Evolutionary conservation across 2,113 vertebrate genomes (phyloP).

Genomic region (Chrysemys picta): DNA sequence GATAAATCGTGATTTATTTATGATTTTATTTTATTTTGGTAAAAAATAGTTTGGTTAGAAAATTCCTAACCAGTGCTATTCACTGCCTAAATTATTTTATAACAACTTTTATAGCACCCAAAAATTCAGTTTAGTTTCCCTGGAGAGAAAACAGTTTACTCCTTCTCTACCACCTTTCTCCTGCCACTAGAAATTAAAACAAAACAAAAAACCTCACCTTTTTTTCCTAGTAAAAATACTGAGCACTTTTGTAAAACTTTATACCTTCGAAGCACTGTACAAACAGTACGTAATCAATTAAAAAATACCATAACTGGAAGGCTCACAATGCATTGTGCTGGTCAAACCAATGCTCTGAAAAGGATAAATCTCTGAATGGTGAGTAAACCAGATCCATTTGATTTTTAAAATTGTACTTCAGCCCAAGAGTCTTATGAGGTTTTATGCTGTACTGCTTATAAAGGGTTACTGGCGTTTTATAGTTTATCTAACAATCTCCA

Average conservation of each 20-base stretch:
- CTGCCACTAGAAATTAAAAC: background rate
- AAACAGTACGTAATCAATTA: background rate
- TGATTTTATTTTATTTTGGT: conserved; percentile 25
- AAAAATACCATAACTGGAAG: background rate
- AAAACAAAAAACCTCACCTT: background rate
- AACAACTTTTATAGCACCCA: conserved; percentile 43
- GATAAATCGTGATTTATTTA: background rate
- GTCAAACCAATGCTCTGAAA: background rate
- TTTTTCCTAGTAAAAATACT: background rate
- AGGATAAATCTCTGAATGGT: background rate
- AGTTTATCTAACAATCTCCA: rapidly evolving
- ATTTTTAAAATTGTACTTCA: background rate
- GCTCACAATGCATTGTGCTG: background rate
- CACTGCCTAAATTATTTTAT: conserved; percentile 33
- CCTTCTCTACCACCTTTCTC: background rate
- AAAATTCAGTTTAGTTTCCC: conserved; percentile 44
- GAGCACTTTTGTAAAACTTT: background rate
- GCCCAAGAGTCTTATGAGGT: background rate
- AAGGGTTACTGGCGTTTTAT: background rate
- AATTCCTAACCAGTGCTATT: conserved; percentile 9
- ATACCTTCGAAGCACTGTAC: background rate
- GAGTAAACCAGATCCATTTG: rapidly evolving
- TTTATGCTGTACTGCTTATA: rapidly evolving
- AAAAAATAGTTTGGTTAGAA: conserved; percentile 35
- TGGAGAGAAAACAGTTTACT: background rate